Base-by-base conservation (phyloP, 2,888 invertebrate genomes). In the Halocaridina rubra region DNA sequence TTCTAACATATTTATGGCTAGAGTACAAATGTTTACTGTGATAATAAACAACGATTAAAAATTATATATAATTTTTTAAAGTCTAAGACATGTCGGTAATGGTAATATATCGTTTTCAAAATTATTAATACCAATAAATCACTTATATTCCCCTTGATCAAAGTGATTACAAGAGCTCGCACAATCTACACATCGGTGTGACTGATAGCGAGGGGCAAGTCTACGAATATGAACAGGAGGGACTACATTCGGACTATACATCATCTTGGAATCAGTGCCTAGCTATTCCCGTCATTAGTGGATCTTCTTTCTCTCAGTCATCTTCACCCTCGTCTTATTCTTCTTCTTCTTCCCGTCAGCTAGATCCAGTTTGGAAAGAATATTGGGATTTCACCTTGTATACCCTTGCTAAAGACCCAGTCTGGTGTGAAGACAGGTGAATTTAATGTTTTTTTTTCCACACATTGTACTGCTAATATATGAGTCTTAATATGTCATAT, bases 111-210 rank as follows among this genome's bases (percentile, higher is more conserved):
- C n/a, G n/a, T n/a, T n/a, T n/a, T n/a, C n/a, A n/a, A n/a, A n/a
- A n/a, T n/a, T n/a, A n/a, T n/a, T n/a, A n/a, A n/a, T n/a, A n/a
- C n/a, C n/a, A n/a, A n/a, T n/a, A n/a, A n/a, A n/a, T n/a, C 10
- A 16, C 53, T 53, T 0, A 1, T 46, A 1, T 19, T 53, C 5
- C 3, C 10, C 16, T 19, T 4, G 4, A 4, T 53, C 16, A 3
- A 53, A 96, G 96, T 91, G 94, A 96, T 91, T 97, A 96, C 91
- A 93, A 93, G 90, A 94, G 95, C 91, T 94, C 94, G 71, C 94
- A 95, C 91, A 96, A 97, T 92, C 93, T 98, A 88, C 97, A 98
- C 91, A 96, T 97, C 91, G 97, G 96, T 81, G 94, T 97, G 88
- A 97, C 97, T 80, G 95, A 96, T 90, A 96, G 96, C 8, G 92